Evolutionary conservation across 2,113 vertebrate genomes (phyloP).

Genomic region (Poecile atricapillus): DNA sequence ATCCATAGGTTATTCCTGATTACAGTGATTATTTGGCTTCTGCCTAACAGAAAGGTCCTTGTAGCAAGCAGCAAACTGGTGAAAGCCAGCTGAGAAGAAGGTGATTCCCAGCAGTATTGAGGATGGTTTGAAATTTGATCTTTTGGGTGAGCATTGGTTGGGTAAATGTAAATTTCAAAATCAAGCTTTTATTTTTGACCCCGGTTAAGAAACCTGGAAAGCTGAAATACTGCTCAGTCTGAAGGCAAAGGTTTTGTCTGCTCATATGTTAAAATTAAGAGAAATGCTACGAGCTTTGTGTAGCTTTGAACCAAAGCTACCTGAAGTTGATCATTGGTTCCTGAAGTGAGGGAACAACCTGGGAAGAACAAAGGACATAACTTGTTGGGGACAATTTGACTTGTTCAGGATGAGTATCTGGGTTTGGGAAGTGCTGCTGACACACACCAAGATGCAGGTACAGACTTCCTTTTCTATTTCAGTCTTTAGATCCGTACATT

Average conservation of each 20-base stretch:
- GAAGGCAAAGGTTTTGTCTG: neutral
- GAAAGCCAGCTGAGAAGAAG: neutral
- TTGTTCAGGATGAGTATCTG: fast-evolving
- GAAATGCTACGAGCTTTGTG: neutral
- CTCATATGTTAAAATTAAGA: neutral
- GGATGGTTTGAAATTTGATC: neutral
- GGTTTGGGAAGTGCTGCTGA: neutral
- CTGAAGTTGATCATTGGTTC: fast-evolving
- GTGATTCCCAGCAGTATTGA: neutral
- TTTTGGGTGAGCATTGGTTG: neutral
- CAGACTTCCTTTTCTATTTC: neutral
- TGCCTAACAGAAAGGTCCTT: neutral
- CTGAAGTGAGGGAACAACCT: neutral
- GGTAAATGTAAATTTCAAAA: neutral
- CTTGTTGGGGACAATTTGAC: neutral
- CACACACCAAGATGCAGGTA: neutral
- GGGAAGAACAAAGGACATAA: neutral
- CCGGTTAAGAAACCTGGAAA: neutral
- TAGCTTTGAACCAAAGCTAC: neutral
- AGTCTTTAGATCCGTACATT: fast-evolving
- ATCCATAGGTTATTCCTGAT: neutral
- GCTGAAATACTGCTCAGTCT: neutral
- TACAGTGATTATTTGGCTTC: neutral
- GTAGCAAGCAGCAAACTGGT: neutral
- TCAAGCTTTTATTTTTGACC: neutral